Evolutionary conservation across 2,888 invertebrate species (phyloP).

Genomic region (Actias luna): DNA sequence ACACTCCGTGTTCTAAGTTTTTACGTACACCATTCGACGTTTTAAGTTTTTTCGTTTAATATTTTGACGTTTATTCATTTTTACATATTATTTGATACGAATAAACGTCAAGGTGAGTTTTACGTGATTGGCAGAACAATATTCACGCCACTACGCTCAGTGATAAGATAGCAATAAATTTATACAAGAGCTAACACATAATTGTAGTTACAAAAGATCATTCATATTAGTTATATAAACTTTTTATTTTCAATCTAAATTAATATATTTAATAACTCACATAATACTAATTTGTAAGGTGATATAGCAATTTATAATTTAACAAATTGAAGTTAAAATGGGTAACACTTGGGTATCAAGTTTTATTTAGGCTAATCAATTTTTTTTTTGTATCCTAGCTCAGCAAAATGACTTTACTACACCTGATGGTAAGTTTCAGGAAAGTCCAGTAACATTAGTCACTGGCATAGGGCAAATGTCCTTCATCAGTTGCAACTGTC

Average conservation of each 20-base stretch:
- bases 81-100: background rate
- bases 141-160: background rate
- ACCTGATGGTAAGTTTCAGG: too few species aligned
- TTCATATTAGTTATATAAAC: background rate
- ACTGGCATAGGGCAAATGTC: too few species aligned
- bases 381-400: too few species aligned
- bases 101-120: background rate
- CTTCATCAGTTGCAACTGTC: too few species aligned
- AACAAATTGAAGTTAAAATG: too few species aligned
- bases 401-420: too few species aligned
- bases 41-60: background rate
- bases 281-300: background rate
- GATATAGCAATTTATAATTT: too few species aligned
- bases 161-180: conserved; percentile 5
- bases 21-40: background rate
- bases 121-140: background rate
- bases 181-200: background rate
- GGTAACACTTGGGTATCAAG: too few species aligned
- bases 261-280: background rate
- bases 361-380: too few species aligned
- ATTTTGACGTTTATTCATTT: background rate
- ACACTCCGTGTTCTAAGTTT: background rate
- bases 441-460: too few species aligned
- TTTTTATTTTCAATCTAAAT: background rate
- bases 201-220: background rate